Evolutionary conservation across 2,797 vertebrate species (phyloP).

Genomic region (Astyanax mexicanus): DNA sequence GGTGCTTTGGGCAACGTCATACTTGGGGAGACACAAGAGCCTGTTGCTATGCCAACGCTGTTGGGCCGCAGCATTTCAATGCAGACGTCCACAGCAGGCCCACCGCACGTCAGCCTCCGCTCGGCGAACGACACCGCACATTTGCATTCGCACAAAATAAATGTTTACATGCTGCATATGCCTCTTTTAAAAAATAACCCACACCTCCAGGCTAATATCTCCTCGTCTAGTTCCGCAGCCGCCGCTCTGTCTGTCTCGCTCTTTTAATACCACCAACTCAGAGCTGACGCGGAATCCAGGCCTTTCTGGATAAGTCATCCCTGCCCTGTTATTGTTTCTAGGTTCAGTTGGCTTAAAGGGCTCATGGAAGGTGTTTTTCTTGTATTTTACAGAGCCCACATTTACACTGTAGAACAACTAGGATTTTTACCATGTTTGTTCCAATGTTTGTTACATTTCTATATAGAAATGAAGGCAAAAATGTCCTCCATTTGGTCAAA

Average conservation of each 20-base stretch:
- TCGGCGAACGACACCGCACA: constrained; percentile 36
- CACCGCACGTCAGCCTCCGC: constrained; percentile 55
- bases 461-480: too few species aligned
- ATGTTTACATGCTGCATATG: constrained; percentile 47
- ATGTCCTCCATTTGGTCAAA: too few species aligned
- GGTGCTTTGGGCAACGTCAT: constrained; percentile 56
- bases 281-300: background rate
- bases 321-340: constrained; percentile 10
- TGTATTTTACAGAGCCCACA: too few species aligned
- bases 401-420: too few species aligned
- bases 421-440: too few species aligned
- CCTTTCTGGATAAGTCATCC: constrained; percentile 13
- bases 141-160: constrained; percentile 47
- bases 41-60: constrained; percentile 71
- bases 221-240: constrained; percentile 4
- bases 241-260: constrained; percentile 18
- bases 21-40: constrained; percentile 62
- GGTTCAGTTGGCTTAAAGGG: constrained; percentile 20
- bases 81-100: constrained; percentile 58
- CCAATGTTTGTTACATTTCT: too few species aligned
- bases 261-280: constrained; percentile 24
- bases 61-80: constrained; percentile 59
- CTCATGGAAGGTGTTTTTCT: background rate
- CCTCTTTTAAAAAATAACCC: constrained; percentile 33
- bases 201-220: constrained; percentile 34